Conservation (phyloP, 2,113 vertebrate species). For the Gobiocypris rarus region DNA sequence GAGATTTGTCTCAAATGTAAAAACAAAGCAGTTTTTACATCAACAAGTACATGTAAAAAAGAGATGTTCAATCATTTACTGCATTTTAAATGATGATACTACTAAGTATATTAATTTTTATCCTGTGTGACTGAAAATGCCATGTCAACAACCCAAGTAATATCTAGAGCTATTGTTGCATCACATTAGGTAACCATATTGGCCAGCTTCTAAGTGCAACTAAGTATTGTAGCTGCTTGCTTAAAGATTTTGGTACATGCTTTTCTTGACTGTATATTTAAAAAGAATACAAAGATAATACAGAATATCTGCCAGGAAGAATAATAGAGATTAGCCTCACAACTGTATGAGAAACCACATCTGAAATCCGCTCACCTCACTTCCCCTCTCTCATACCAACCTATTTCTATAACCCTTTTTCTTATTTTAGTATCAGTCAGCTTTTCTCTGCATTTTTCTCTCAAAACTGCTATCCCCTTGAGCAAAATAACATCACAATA, state of each 20-base stretch:
- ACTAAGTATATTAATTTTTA: too few species aligned
- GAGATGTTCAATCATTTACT: too few species aligned
- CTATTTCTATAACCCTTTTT: neutral
- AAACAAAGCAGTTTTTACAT: too few species aligned
- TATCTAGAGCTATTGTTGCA: too few species aligned
- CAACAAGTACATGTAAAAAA: too few species aligned
- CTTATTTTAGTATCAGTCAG: neutral
- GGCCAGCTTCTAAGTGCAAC: neutral
- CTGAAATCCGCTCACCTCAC: constrained; percentile 62
- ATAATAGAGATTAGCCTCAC: constrained; percentile 65
- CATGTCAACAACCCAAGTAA: too few species aligned
- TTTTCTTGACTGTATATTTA: too few species aligned
- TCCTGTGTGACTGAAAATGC: too few species aligned
- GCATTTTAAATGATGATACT: too few species aligned
- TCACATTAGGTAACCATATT: neutral
- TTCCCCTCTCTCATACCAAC: constrained; percentile 29
- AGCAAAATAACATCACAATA: neutral
- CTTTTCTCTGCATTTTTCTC: neutral
- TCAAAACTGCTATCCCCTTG: constrained; percentile 5
- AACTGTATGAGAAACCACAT: constrained; percentile 64
- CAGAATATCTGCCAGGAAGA: neutral
- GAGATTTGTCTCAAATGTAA: too few species aligned
- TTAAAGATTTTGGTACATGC: neutral
- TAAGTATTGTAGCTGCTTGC: neutral
- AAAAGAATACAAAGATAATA: neutral